Evolutionary conservation across 2,113 vertebrate species (phyloP).

Genomic region (Xenus cinereus): DNA sequence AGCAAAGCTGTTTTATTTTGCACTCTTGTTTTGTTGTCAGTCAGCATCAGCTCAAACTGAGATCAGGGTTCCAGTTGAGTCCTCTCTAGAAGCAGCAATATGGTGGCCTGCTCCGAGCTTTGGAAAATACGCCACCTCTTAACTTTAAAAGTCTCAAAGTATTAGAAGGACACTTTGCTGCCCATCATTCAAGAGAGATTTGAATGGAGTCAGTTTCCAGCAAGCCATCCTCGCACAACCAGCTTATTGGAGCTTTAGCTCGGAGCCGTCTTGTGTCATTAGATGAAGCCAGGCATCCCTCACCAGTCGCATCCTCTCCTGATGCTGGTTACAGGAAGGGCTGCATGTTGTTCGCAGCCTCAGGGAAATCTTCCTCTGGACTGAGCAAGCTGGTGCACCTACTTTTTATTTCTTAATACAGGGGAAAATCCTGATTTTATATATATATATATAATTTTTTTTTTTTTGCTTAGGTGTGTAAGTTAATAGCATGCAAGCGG

Average conservation of each 20-base stretch:
- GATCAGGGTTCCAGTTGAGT: neutral
- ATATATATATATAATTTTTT: neutral
- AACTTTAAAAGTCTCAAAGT: neutral
- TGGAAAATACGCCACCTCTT: neutral
- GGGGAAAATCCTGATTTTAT: neutral
- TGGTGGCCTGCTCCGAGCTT: neutral
- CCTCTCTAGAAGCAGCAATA: neutral
- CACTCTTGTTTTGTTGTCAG: neutral
- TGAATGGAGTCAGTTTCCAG: neutral
- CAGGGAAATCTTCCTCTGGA: neutral
- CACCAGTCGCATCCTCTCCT: neutral
- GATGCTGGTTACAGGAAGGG: neutral
- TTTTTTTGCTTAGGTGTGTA: neutral
- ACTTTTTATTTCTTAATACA: neutral
- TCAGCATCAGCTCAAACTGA: neutral
- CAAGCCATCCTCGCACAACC: neutral
- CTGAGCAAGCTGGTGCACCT: neutral
- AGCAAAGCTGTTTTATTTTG: neutral
- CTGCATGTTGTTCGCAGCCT: fast-evolving
- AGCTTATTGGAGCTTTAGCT: neutral
- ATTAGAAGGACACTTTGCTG: neutral
- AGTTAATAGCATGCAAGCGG: neutral
- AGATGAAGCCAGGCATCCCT: neutral
- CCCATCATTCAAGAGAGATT: neutral
- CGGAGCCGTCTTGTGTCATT: fast-evolving